A percentile compares a stretch with the other conserved stretches of the same genome.
phyloP scores from a whole-genome alignment of 1,140 invertebrate species.

The Brachionus manjavacas region DNA sequence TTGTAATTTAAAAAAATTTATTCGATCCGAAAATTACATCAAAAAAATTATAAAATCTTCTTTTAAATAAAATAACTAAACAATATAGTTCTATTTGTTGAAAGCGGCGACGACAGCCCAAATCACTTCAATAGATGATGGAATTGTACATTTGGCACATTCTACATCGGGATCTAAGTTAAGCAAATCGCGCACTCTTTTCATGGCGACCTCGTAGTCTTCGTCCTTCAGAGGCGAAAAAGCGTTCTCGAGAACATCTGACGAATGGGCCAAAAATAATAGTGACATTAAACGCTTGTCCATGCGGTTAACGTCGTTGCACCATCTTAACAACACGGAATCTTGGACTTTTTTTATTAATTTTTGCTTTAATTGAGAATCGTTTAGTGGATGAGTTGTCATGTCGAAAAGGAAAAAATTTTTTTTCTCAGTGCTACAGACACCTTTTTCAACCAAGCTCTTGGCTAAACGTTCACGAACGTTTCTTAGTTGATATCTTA shows the following conservation, averaged over 20 bases:
- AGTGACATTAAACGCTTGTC: slow-evolving; percentile 85
- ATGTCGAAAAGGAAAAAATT: slow-evolving; percentile 99
- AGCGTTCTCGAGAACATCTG: slow-evolving; percentile 98
- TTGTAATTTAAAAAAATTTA: background rate
- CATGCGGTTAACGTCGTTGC: slow-evolving; percentile 94
- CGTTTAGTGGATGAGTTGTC: slow-evolving; percentile 97
- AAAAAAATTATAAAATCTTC: background rate
- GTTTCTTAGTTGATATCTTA: slow-evolving; percentile 96
- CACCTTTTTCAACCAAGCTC: slow-evolving; percentile 98
- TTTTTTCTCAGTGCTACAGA: slow-evolving; percentile 99
- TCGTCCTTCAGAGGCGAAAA: slow-evolving; percentile 95
- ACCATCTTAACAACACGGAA: slow-evolving; percentile 87
- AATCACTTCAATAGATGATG: slow-evolving; percentile 69
- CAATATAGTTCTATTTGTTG: slow-evolving; percentile 69
- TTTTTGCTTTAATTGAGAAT: slow-evolving; percentile 88
- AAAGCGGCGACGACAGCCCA: slow-evolving; percentile 98
- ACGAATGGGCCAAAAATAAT: slow-evolving; percentile 90
- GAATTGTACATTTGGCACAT: slow-evolving; percentile 65
- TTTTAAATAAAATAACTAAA: slow-evolving; percentile 5
- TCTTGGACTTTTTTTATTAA: slow-evolving; percentile 95
- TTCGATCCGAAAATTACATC: background rate
- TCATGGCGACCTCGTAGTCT: slow-evolving; percentile 96
- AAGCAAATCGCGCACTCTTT: slow-evolving; percentile 84
- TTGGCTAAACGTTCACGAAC: slow-evolving; percentile 96
- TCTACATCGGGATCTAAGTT: slow-evolving; percentile 94